Conservation (phyloP, 2,888 invertebrate genomes). For the Sepiola atlantica region DNA sequence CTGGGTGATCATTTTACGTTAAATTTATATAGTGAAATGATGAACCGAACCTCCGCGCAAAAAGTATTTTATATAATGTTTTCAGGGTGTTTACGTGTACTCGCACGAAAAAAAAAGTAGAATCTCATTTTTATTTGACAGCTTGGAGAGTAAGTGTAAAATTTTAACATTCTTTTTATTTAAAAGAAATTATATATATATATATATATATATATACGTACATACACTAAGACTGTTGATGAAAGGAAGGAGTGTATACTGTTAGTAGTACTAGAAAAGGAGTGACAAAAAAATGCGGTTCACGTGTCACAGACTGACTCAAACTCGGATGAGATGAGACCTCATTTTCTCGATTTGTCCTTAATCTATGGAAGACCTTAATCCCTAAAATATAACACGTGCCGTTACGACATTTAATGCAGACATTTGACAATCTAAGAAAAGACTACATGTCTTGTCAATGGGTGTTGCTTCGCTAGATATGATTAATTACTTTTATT, state of each 20-base stretch:
- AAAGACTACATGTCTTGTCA: background rate
- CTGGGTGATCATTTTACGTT: too few species aligned
- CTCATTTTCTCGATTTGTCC: background rate
- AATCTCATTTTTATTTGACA: too few species aligned
- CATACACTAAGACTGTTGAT: too few species aligned
- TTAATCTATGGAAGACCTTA: background rate
- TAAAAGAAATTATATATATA: too few species aligned
- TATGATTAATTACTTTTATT: background rate
- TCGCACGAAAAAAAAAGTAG: too few species aligned
- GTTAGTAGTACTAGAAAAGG: background rate
- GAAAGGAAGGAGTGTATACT: background rate
- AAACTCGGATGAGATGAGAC: background rate
- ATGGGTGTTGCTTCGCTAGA: background rate
- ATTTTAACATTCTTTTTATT: too few species aligned
- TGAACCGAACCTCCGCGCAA: too few species aligned
- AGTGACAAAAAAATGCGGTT: background rate
- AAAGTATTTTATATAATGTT: too few species aligned
- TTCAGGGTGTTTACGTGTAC: too few species aligned
- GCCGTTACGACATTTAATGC: background rate
- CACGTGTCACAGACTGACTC: slow-evolving; percentile 14
- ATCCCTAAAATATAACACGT: background rate
- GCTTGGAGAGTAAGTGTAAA: too few species aligned
- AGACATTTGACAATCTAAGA: background rate
- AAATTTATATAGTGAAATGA: too few species aligned
- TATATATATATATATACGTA: too few species aligned